Conservation (phyloP, 1,140 invertebrate genomes). For the Hycleus phaleratus region DNA sequence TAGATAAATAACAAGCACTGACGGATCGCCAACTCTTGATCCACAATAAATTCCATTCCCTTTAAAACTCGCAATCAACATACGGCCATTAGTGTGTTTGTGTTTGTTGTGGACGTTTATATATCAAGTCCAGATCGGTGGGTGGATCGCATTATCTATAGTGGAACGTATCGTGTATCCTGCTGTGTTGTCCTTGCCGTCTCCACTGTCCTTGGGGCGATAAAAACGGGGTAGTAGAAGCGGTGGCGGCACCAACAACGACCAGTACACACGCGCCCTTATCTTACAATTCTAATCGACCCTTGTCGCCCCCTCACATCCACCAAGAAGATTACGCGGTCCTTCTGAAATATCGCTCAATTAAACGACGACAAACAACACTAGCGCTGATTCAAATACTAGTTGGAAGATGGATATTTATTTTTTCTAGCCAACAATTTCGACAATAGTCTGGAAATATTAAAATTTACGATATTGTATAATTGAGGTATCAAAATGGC, state of each 20-base stretch:
- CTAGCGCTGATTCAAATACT: too few species aligned
- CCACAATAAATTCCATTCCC: slow-evolving; percentile 33
- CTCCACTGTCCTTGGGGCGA: slow-evolving; percentile 2
- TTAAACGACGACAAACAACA: neutral
- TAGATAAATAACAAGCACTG: slow-evolving; percentile 32
- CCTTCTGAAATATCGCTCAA: slow-evolving; percentile 14
- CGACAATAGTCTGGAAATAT: neutral
- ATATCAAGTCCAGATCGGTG: slow-evolving; percentile 30
- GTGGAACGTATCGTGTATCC: slow-evolving; percentile 22
- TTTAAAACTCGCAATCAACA: slow-evolving; percentile 37
- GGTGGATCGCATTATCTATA: slow-evolving; percentile 30
- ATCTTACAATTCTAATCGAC: slow-evolving; percentile 7
- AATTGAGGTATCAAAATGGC: too few species aligned
- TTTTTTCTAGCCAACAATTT: neutral
- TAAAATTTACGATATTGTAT: neutral
- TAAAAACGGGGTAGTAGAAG: too few species aligned
- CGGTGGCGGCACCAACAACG: too few species aligned
- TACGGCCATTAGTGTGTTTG: slow-evolving; percentile 32
- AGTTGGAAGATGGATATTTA: too few species aligned
- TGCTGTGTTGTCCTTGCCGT: slow-evolving; percentile 15
- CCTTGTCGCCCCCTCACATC: slow-evolving; percentile 6
- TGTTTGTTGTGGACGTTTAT: slow-evolving; percentile 28
- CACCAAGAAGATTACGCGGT: slow-evolving; percentile 8
- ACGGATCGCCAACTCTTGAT: slow-evolving; percentile 26
- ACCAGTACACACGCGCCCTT: slow-evolving; percentile 4